phyloP scores from a whole-genome alignment of 2,888 invertebrate genomes.

The Papilio demoleus region DNA sequence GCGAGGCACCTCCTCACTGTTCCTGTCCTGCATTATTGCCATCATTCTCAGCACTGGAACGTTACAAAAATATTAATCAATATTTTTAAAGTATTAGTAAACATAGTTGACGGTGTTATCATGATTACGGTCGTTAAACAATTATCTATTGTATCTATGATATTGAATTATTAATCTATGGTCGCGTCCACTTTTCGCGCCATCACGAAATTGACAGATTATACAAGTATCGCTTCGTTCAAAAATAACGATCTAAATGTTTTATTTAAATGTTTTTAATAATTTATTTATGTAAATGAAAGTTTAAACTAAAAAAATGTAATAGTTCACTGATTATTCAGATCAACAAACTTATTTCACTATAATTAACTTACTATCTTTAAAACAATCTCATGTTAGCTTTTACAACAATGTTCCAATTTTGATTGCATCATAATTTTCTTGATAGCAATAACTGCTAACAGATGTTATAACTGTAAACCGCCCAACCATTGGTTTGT shows the following conservation, averaged over 20 bases:
- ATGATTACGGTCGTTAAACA: constrained; percentile 24
- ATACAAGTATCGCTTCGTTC: background rate
- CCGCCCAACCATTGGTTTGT: background rate
- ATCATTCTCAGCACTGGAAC: constrained; percentile 84
- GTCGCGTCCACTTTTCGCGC: constrained; percentile 33
- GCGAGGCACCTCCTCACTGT: constrained; percentile 84
- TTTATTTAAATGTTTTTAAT: background rate
- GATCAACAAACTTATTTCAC: background rate
- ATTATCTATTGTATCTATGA: constrained; percentile 36
- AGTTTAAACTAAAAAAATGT: background rate
- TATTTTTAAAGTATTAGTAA: constrained; percentile 8
- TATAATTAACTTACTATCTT: background rate
- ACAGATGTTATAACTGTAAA: background rate
- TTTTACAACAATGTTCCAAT: background rate
- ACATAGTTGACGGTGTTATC: constrained; percentile 31
- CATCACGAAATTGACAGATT: constrained; percentile 25
- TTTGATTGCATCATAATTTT: constrained; percentile 14
- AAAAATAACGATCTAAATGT: background rate
- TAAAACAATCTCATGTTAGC: background rate
- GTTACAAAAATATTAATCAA: constrained; percentile 13
- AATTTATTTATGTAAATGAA: background rate
- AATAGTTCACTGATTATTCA: background rate
- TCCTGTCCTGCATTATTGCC: constrained; percentile 84
- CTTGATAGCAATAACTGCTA: constrained; percentile 5
- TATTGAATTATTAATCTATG: constrained; percentile 39